Evolutionary conservation across 2,113 vertebrate species (phyloP).

Genomic region (Caretta caretta): DNA sequence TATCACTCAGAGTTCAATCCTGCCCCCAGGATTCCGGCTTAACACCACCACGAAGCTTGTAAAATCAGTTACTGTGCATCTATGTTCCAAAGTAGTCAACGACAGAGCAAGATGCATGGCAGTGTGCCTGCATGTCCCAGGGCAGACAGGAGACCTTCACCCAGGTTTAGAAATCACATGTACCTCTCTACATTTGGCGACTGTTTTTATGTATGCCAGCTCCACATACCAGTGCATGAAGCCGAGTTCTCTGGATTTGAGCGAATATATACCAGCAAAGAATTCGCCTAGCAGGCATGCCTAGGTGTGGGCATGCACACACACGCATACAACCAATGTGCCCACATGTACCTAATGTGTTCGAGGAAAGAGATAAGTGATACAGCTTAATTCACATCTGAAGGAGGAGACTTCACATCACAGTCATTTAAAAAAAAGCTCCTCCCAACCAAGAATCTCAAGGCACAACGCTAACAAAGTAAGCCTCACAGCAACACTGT

Average conservation of each 20-base stretch:
- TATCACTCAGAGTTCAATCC: not conserved
- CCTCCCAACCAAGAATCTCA: constrained; percentile 19
- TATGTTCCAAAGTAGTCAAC: not conserved
- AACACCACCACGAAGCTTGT: not conserved
- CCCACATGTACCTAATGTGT: accelerated
- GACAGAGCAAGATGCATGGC: accelerated
- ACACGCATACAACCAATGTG: accelerated
- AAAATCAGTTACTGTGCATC: not conserved
- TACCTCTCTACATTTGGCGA: not conserved
- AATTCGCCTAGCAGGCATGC: not conserved
- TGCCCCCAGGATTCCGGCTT: not conserved
- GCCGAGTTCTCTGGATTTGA: not conserved
- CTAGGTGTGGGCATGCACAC: not conserved
- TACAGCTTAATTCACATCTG: constrained; percentile 22
- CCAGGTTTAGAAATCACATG: accelerated
- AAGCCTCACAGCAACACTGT: no score
- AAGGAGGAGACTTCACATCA: not conserved
- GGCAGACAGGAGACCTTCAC: not conserved
- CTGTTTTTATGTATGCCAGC: accelerated
- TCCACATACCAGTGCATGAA: not conserved
- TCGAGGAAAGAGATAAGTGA: not conserved
- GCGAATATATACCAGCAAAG: not conserved
- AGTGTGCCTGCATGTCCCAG: not conserved
- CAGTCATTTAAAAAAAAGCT: not conserved
- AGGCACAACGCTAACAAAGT: not conserved